Evolutionary conservation across 2,113 vertebrate genomes (phyloP).

Genomic region (Ardeotis arabs): DNA sequence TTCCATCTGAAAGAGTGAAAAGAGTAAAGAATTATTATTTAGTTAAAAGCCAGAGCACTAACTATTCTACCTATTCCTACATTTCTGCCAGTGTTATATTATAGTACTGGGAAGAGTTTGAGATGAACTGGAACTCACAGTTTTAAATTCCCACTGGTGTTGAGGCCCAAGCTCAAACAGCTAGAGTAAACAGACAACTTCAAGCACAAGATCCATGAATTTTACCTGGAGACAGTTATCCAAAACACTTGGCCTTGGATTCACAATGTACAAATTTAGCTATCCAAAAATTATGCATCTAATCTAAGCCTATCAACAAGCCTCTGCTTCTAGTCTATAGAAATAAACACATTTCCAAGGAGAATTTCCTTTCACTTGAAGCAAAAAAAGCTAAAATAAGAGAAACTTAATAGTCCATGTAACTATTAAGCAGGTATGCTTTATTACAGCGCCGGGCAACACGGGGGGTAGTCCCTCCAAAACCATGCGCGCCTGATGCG

Average conservation of each 20-base stretch:
- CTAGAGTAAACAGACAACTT: background rate
- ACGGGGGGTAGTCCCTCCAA: too few relatives aligned
- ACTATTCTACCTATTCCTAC: background rate
- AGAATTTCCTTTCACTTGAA: background rate
- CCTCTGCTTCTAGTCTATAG: background rate
- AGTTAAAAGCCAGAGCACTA: background rate
- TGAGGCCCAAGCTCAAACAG: background rate
- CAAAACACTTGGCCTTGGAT: background rate
- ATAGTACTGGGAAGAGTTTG: background rate
- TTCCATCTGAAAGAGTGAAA: conserved; percentile 88
- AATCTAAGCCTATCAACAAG: background rate
- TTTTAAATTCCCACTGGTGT: background rate
- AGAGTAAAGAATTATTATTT: conserved; percentile 10
- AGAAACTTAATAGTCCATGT: too few relatives aligned
- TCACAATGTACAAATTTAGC: background rate
- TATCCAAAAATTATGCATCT: background rate
- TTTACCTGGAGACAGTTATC: background rate
- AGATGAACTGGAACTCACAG: background rate
- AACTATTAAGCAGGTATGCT: too few relatives aligned
- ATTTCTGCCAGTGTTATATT: background rate
- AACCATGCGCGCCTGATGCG: too few relatives aligned
- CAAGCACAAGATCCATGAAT: background rate
- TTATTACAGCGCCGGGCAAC: too few relatives aligned
- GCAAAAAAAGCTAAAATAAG: too few relatives aligned
- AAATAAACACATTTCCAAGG: background rate